A percentile compares a stretch with the other conserved stretches of the same genome.
Conservation (phyloP, 1,140 invertebrate species). For the Pomacea maculata region DNA sequence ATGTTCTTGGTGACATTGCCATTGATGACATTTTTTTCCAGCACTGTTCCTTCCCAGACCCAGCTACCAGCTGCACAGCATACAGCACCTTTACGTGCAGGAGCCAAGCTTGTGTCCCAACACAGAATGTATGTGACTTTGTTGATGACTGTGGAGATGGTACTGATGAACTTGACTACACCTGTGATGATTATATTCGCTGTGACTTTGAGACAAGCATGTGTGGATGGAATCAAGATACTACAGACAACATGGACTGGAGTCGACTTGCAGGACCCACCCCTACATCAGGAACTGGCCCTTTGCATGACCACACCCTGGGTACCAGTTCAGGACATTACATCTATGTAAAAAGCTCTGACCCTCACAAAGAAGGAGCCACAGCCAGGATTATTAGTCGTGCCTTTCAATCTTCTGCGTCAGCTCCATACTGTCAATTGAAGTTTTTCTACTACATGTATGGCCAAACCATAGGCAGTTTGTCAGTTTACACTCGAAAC, state of each 20-base stretch:
- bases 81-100: constrained; percentile 48
- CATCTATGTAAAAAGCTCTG: constrained; percentile 80
- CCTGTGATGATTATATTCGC: constrained; percentile 4
- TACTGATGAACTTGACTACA: constrained; percentile 51
- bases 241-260: constrained; percentile 58
- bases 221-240: constrained; percentile 55
- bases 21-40: constrained; percentile 77
- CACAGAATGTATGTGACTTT: constrained; percentile 54
- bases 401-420: constrained; percentile 34
- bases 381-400: constrained; percentile 73
- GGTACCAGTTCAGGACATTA: constrained; percentile 73
- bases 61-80: constrained; percentile 30
- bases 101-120: constrained; percentile 21
- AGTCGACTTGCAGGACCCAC: constrained; percentile 42
- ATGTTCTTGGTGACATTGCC: constrained; percentile 75
- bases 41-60: constrained; percentile 50
- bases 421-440: constrained; percentile 43
- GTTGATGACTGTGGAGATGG: constrained; percentile 64
- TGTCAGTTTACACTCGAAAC: constrained; percentile 51
- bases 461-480: constrained; percentile 65
- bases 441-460: constrained; percentile 82
- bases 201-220: constrained; percentile 50
- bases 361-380: constrained; percentile 72
- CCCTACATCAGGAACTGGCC: constrained; percentile 48
- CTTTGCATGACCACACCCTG: constrained; percentile 55